These are phyloP conservation scores for Manis pentadactyla DNA, from an alignment of 2,797 vertebrate genomes.

Conservation along the genomic window DNA sequence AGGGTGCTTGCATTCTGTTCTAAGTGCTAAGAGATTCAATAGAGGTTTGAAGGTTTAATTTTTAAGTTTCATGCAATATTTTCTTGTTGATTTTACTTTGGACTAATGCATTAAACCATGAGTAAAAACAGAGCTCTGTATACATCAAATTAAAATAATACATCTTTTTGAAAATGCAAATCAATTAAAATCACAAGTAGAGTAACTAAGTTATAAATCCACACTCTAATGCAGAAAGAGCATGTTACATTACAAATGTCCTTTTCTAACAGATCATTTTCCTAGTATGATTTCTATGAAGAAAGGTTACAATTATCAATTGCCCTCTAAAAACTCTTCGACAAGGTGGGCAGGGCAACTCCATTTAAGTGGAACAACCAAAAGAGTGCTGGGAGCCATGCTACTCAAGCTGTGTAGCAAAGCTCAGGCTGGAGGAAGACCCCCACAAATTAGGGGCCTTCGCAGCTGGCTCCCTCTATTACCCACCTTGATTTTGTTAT, in stretches of 20 bases:
- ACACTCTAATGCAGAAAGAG: not conserved
- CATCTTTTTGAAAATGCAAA: not conserved
- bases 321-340: not conserved
- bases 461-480: too few relatives aligned
- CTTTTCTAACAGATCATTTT: not conserved
- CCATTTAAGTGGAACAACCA: not conserved
- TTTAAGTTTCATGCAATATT: slow-evolving; percentile 18
- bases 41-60: not conserved
- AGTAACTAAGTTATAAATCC: not conserved
- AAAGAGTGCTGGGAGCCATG: too few relatives aligned
- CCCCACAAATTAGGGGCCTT: too few relatives aligned
- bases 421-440: too few relatives aligned
- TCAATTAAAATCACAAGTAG: not conserved
- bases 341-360: not conserved
- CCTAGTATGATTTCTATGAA: not conserved
- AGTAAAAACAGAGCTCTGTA: not conserved
- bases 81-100: not conserved
- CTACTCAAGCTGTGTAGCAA: too few relatives aligned
- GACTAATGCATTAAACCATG: not conserved
- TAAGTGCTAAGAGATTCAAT: not conserved
- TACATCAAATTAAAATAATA: slow-evolving; percentile 8
- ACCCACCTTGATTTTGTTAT: too few relatives aligned
- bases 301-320: not conserved
- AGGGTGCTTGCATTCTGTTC: not conserved
- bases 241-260: not conserved